Percentiles rank a stretch among this genome's conserved stretches.
Evolutionary conservation across 2,113 vertebrate species (phyloP).

Genomic region (Bos taurus): DNA sequence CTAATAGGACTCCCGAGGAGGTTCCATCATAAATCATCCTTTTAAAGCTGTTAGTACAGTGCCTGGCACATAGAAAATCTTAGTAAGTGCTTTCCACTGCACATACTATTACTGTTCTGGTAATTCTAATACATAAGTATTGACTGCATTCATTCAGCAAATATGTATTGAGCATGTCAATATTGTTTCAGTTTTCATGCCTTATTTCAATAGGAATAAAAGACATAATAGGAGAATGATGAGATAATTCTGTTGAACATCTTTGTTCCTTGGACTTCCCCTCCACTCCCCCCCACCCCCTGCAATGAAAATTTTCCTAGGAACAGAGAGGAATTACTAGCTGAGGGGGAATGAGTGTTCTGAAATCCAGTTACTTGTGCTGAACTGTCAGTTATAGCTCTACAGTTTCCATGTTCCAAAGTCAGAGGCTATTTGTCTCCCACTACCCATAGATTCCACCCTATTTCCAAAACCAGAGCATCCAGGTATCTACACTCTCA

Average conservation of each 20-base stretch:
- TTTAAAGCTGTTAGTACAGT: not conserved
- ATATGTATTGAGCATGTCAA: not conserved
- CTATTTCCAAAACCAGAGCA: not conserved
- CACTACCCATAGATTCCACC: not conserved
- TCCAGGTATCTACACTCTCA: not conserved
- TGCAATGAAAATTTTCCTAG: not conserved
- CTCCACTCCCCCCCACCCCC: accelerated
- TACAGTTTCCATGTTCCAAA: not conserved
- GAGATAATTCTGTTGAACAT: not conserved
- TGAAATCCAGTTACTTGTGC: not conserved
- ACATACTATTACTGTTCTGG: not conserved
- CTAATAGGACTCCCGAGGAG: not conserved
- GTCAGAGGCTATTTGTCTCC: not conserved
- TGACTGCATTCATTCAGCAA: not conserved
- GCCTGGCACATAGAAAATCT: not conserved
- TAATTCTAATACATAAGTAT: not conserved
- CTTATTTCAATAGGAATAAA: not conserved
- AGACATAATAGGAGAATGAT: not conserved
- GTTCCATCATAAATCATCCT: not conserved
- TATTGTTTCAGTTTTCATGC: not conserved
- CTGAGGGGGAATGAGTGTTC: not conserved
- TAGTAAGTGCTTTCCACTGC: not conserved
- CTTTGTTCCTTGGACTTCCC: not conserved
- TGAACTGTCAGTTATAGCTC: not conserved
- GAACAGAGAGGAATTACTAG: not conserved